Evolutionary conservation across 92 coral and sea anemone species (phyloP), one percentile per base, ranked within the genome.

Genomic region (Epizoanthus stellaris): DNA sequence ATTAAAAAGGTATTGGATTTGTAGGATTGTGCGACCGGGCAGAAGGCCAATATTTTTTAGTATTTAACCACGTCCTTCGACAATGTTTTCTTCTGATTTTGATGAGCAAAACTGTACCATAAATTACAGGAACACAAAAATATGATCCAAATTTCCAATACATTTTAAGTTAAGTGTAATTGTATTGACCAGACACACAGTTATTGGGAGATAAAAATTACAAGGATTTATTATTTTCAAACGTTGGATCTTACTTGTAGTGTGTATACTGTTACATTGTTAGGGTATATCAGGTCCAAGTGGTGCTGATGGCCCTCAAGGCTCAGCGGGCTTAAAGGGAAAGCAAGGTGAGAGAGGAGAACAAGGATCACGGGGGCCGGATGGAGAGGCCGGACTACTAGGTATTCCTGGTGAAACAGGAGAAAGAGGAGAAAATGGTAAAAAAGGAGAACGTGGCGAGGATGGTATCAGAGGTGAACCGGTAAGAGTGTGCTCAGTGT

Each of bases 241-340:
- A 61, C 19, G n/a, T 61, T 61, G 0, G 25, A 61, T 16, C 25
- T 14, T 17, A 15, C 34, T 68, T 68, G 16, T 34, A 2, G 13
- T 19, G 56, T 6, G 56, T 49, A 6, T 9, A 4, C n/a, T 68
- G 49, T 68, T 38, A 12, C 45, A 49, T 49, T 49, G 11, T 38
- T 14, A 68, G 73, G 73, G 73, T 19, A 3, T 68, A 68, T 5
- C 73, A 4, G 73, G 73, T 2, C 23, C 2, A 0, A 3, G 6
- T 14, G 73, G 73, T 14, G n/a, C 17, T 43, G 45, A 38, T 12
- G 73, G 73, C 6, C 20, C 73, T 4, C 73, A 40, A 68, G 73
- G 73, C n/a, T 19, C 73, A 25, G 73, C 45, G 5, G 73, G 73
- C 21, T 19, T 25, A 13, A 68, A 68, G 73, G 73, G 73, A 34